phyloP scores from a whole-genome alignment of 2,888 invertebrate genomes.

The Eulithis testata region DNA sequence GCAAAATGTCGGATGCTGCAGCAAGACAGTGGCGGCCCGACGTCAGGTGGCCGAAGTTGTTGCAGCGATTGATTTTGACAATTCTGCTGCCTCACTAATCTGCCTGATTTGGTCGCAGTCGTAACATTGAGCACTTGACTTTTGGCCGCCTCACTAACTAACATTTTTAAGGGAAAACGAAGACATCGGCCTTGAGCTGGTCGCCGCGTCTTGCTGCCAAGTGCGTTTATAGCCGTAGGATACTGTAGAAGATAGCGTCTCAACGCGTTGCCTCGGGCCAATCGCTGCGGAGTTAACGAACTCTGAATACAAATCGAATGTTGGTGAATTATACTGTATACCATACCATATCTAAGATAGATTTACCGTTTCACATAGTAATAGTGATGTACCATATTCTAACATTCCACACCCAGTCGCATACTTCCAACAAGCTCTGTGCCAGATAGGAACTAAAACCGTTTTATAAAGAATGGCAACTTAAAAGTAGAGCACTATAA shows the following conservation, averaged over 20 bases:
- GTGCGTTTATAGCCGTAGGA: not conserved
- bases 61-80: too few species aligned
- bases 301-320: constrained; percentile 73
- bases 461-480: not conserved
- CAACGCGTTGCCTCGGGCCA: constrained; percentile 60
- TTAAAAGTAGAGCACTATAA: not conserved
- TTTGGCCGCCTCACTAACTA: too few species aligned
- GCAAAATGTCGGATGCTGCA: too few species aligned
- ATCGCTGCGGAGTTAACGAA: constrained; percentile 74
- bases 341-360: not conserved
- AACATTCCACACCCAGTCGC: not conserved
- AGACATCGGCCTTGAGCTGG: too few species aligned
- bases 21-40: too few species aligned
- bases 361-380: not conserved
- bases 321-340: constrained; percentile 38
- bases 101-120: too few species aligned
- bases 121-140: too few species aligned
- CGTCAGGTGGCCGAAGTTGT: too few species aligned
- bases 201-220: too few species aligned
- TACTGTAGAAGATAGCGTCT: constrained; percentile 36
- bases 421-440: too few species aligned
- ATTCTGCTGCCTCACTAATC: too few species aligned
- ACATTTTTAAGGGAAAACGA: too few species aligned
- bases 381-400: not conserved
- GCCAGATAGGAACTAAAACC: not conserved